These are phyloP conservation scores for Arizona elegans DNA, from an alignment of 2,113 vertebrate genomes.

Conservation along the genomic window DNA sequence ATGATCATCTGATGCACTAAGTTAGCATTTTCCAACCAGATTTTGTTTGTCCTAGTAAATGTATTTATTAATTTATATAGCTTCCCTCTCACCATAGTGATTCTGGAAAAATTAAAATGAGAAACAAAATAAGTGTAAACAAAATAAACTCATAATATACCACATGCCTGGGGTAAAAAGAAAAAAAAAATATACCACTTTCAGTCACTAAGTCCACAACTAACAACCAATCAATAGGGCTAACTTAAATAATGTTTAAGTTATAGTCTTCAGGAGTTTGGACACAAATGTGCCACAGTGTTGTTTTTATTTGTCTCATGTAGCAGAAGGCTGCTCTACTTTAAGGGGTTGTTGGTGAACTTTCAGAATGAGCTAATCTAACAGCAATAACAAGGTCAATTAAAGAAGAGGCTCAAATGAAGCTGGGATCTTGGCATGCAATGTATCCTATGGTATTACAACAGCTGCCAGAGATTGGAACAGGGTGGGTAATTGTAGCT, in stretches of 20 bases:
- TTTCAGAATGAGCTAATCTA: not conserved
- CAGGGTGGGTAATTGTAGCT: not conserved
- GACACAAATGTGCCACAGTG: not conserved
- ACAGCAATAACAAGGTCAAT: not conserved
- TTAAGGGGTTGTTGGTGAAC: not conserved
- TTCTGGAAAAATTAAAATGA: not conserved
- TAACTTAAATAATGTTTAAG: not conserved
- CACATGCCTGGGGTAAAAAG: not conserved
- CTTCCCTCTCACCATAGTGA: not conserved
- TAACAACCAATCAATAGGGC: not conserved
- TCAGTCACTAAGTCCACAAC: not conserved
- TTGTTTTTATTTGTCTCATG: not conserved
- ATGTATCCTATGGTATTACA: not conserved
- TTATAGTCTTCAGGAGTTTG: not conserved
- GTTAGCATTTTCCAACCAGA: rapidly evolving
- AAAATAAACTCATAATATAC: not conserved
- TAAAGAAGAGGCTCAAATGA: not conserved
- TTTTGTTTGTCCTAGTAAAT: not conserved
- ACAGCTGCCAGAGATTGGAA: not conserved
- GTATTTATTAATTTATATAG: not conserved
- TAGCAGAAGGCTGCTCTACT: not conserved
- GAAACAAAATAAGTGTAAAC: not conserved
- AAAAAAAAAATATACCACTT: not conserved
- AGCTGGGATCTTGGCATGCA: not conserved
- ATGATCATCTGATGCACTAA: not conserved